Percentiles rank a stretch among this genome's conserved stretches.
These are phyloP conservation scores for Mormyrops attenuatus DNA, from an alignment of 2,797 vertebrate species.

Conservation along the genomic window DNA sequence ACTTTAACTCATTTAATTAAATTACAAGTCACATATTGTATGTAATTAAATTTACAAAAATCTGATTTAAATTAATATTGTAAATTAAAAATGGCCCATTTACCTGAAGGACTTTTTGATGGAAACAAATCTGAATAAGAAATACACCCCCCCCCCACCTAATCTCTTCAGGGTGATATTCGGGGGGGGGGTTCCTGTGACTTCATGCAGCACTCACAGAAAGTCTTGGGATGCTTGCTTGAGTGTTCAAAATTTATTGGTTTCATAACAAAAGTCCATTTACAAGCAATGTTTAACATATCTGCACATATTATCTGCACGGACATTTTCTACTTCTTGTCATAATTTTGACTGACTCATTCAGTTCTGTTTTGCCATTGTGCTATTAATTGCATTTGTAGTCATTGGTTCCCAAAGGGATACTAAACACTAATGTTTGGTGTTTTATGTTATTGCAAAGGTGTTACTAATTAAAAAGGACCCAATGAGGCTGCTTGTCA, in stretches of 20 bases:
- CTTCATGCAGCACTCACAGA: background rate
- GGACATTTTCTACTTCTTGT: background rate
- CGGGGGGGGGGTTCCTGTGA: background rate
- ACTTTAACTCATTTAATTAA: background rate
- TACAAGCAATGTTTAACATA: background rate
- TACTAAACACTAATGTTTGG: background rate
- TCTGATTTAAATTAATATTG: background rate
- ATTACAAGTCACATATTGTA: background rate
- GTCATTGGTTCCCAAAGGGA: background rate
- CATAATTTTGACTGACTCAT: background rate
- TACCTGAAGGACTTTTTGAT: background rate
- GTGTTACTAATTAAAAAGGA: background rate
- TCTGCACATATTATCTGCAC: background rate
- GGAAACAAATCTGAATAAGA: background rate
- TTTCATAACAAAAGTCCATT: background rate
- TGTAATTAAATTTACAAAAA: background rate
- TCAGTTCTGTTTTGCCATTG: background rate
- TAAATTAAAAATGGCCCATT: background rate
- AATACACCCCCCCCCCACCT: background rate
- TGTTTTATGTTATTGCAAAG: background rate
- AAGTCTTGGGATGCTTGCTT: background rate
- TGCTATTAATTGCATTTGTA: background rate
- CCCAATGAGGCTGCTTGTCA: background rate
- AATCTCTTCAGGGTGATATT: background rate
- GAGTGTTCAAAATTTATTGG: background rate